phyloP scores from a whole-genome alignment of 2,888 invertebrate species.

The Toxonevra muliebris region DNA sequence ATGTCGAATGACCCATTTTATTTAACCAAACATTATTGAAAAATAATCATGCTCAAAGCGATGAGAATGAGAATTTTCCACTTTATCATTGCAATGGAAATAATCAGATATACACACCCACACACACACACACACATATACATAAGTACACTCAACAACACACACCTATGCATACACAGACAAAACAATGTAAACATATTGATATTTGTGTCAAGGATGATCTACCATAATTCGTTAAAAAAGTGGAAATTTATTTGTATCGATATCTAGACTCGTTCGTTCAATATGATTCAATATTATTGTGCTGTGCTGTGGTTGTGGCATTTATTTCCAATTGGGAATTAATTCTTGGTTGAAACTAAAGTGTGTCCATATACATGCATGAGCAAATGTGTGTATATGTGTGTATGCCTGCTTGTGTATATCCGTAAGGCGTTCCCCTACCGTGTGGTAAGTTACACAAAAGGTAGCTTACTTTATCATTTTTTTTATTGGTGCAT shows the following conservation, averaged over 20 bases:
- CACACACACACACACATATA: slow-evolving; percentile 11
- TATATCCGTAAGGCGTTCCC: slow-evolving; percentile 28
- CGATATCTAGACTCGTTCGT: neutral
- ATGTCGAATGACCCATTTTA: slow-evolving; percentile 38
- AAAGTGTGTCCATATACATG: slow-evolving; percentile 16
- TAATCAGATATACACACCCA: slow-evolving; percentile 11
- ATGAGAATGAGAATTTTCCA: slow-evolving; percentile 26
- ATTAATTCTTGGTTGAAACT: neutral
- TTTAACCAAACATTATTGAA: slow-evolving; percentile 41
- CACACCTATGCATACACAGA: slow-evolving; percentile 6
- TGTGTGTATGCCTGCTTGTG: too few relatives aligned
- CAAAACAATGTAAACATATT: slow-evolving; percentile 23
- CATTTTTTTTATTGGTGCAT: slow-evolving; percentile 21
- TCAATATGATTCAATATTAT: neutral
- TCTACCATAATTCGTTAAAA: slow-evolving; percentile 37
- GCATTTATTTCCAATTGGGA: neutral
- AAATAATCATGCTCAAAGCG: slow-evolving; percentile 41
- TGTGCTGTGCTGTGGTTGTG: neutral
- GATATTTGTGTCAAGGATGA: slow-evolving; percentile 39
- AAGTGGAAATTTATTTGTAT: slow-evolving; percentile 20
- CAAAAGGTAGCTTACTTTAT: slow-evolving; percentile 25
- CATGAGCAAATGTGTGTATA: slow-evolving; percentile 1
- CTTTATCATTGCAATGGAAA: slow-evolving; percentile 20
- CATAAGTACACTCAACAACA: neutral
- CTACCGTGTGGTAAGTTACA: slow-evolving; percentile 26